Evolutionary conservation across 53 echinoderm and acorn worm species (phyloP).

Genomic region (Henricia sp.): DNA sequence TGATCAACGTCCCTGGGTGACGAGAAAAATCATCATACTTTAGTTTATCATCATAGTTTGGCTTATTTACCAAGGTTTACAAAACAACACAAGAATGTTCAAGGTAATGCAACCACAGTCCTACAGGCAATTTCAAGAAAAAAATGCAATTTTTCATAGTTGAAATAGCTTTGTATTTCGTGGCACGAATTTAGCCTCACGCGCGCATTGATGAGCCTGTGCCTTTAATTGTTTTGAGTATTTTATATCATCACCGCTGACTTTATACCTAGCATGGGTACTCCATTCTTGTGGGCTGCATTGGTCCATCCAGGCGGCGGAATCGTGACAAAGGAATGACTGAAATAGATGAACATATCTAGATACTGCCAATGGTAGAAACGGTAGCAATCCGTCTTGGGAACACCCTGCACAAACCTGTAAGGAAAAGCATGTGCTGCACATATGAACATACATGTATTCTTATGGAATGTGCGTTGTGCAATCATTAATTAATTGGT

Average conservation of each 20-base stretch:
- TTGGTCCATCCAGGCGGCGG: constrained; percentile 97
- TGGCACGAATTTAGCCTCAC: too few relatives aligned
- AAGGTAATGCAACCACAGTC: too few relatives aligned
- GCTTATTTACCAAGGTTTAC: background rate
- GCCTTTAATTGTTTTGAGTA: too few relatives aligned
- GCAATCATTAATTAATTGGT: too few relatives aligned
- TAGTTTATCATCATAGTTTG: background rate
- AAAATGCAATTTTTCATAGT: background rate
- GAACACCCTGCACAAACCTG: constrained; percentile 93
- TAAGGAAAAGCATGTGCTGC: background rate
- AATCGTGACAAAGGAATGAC: constrained; percentile 94
- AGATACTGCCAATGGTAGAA: constrained; percentile 98
- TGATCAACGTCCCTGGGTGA: constrained; percentile 85
- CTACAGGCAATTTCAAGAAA: too few relatives aligned
- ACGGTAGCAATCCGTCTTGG: constrained; percentile 78
- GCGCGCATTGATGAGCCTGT: too few relatives aligned
- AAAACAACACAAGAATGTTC: background rate
- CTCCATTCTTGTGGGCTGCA: constrained; percentile 97
- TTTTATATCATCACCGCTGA: too few relatives aligned
- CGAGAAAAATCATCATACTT: too few relatives aligned
- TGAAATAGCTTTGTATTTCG: too few relatives aligned
- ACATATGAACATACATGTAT: too few relatives aligned
- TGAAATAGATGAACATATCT: constrained; percentile 95
- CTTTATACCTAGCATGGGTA: constrained; percentile 83
- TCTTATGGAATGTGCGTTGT: too few relatives aligned